phyloP scores from a whole-genome alignment of 2,888 invertebrate genomes.

The Anodontia alba region DNA sequence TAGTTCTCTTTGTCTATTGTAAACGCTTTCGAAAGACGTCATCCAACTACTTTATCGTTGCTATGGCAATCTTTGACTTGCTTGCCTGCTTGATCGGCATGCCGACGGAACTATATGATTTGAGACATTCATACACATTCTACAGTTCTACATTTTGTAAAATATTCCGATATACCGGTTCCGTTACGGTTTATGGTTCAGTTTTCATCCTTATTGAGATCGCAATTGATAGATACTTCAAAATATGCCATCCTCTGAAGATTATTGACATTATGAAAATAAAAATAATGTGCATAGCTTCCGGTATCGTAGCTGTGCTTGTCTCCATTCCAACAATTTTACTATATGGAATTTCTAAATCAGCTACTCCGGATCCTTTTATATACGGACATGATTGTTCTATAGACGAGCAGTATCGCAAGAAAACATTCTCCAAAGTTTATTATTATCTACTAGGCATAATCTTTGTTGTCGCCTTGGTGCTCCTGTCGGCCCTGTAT shows the following conservation, averaged over 20 bases:
- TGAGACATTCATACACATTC: constrained; percentile 75
- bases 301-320: constrained; percentile 67
- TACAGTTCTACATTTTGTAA: constrained; percentile 73
- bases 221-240: constrained; percentile 78
- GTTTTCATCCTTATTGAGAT: constrained; percentile 76
- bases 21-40: constrained; percentile 74
- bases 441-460: constrained; percentile 68
- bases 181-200: constrained; percentile 74
- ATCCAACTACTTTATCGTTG: constrained; percentile 77
- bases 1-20: constrained; percentile 75
- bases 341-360: constrained; percentile 71
- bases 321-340: constrained; percentile 69
- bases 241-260: constrained; percentile 75
- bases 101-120: constrained; percentile 76
- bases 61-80: constrained; percentile 79
- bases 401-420: constrained; percentile 67
- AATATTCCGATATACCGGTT: constrained; percentile 70
- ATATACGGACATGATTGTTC: constrained; percentile 74
- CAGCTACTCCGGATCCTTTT: constrained; percentile 53
- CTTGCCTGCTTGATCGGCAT: constrained; percentile 74
- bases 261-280: constrained; percentile 70
- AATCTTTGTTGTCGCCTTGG: constrained; percentile 68
- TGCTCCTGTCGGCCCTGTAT: constrained; percentile 72
- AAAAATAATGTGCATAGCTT: constrained; percentile 69
- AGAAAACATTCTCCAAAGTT: constrained; percentile 61